Evolutionary conservation across 2,888 invertebrate species (phyloP).

Genomic region (Megalurothrips usitatus): DNA sequence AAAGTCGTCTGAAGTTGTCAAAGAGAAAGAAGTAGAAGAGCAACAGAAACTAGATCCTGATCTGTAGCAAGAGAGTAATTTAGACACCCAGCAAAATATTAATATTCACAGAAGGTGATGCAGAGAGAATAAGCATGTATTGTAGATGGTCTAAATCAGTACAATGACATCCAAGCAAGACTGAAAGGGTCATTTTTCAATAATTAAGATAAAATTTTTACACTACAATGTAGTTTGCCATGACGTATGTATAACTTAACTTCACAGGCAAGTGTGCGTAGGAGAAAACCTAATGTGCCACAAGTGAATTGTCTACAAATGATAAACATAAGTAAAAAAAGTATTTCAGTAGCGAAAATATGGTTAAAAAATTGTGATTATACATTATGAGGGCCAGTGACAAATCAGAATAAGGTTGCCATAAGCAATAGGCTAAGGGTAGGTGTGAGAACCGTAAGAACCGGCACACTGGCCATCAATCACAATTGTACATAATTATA

Average conservation of each 20-base stretch:
- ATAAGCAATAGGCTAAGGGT: neutral
- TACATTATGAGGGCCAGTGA: neutral
- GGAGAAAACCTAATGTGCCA: neutral
- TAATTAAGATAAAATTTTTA: neutral
- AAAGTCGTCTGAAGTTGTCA: neutral
- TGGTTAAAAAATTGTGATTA: neutral
- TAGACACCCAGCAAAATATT: neutral
- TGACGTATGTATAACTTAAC: neutral
- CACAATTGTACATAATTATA: neutral
- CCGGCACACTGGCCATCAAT: no score
- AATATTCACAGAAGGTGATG: neutral
- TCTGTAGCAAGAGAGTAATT: neutral
- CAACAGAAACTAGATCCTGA: conserved; percentile 12
- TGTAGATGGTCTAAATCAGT: no score
- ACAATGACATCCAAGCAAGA: neutral
- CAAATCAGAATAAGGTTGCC: neutral
- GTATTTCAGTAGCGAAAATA: neutral
- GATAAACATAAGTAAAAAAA: no score
- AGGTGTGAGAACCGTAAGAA: no score
- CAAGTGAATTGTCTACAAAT: neutral
- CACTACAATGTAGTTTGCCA: no score
- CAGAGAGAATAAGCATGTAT: neutral
- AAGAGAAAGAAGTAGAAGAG: neutral
- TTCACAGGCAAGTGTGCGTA: neutral
- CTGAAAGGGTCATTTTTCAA: neutral